Percentiles rank a stretch among this genome's conserved stretches.
phyloP scores from a whole-genome alignment of 2,888 invertebrate species.

The Aethes cnicana region DNA sequence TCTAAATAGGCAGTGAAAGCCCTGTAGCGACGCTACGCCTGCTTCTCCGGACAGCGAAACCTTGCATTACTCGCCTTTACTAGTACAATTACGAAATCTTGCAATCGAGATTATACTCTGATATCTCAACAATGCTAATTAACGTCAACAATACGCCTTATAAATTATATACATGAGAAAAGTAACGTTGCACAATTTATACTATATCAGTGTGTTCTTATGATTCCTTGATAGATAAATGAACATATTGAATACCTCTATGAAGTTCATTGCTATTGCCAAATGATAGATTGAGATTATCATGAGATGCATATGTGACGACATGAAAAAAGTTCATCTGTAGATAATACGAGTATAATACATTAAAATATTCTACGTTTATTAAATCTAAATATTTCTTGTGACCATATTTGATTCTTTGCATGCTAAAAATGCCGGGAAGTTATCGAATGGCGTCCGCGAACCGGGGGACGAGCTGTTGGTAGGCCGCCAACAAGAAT shows the following conservation, averaged over 20 bases:
- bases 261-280: not conserved
- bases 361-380: too few species aligned
- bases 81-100: slow-evolving; percentile 54
- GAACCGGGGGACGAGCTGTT: too few species aligned
- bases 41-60: slow-evolving; percentile 32
- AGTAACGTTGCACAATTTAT: not conserved
- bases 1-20: slow-evolving; percentile 63
- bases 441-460: too few species aligned
- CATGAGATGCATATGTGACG: too few species aligned
- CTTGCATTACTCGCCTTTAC: slow-evolving; percentile 44
- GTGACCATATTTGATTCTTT: too few species aligned
- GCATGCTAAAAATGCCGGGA: too few species aligned
- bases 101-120: slow-evolving; percentile 52
- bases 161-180: slow-evolving; percentile 5
- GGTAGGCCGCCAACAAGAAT: too few species aligned
- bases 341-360: too few species aligned
- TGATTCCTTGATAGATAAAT: not conserved
- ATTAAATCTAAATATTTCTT: too few species aligned
- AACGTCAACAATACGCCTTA: slow-evolving; percentile 16
- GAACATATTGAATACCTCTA: too few species aligned
- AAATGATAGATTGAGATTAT: too few species aligned
- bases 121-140: slow-evolving; percentile 35
- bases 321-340: too few species aligned
- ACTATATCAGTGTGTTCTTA: not conserved
- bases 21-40: slow-evolving; percentile 35